Evolutionary conservation across 2,888 invertebrate species (phyloP), one percentile per base, ranked within the genome.

Genomic region (Gryllus longicercus): DNA sequence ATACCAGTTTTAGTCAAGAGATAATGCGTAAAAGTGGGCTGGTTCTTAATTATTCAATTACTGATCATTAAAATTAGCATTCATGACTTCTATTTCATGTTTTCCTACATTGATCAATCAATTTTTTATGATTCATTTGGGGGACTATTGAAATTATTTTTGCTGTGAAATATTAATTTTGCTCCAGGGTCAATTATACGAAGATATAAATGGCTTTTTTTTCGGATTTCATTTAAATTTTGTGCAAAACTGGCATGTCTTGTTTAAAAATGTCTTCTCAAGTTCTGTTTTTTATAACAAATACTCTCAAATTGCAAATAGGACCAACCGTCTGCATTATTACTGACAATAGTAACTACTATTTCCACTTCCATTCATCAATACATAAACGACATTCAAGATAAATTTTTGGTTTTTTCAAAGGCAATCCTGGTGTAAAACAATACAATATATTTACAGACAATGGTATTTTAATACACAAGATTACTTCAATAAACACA

Each of bases 141-240:
- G 11, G 11, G 74, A 74, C 16, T 16, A 10, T 2, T n/a, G 74
- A 2, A 74, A 74, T 74, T 74, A 12, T 10, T 74, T 74, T 74
- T 76, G 76, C 8, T 76, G 21, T 76, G 21, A 25, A 76, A 76
- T 21, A 38, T 76, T 12, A 38, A 76, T 76, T 76, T 76, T 76
- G 2, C 76, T 76, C 25, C 38, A 11, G 21, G 14, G 23, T 23
- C 38, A 76, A 25, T 76, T 38, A 1, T 76, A 76, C 10, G 25
- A 76, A n/a, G 23, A 38, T 8, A 76, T 23, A 25, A 25, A 14
- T 38, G 38, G 14, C 38, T 76, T 76, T 25, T 76, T 23, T 23
- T 2, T 76, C 16, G 76, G 76, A 8, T 38, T 76, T 23, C 38
- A 76, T 76, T 76, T 76, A 76, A 76, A 76, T 23, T 10, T 76